Conservation (phyloP, 2,113 vertebrate species). For the Ptyas mucosa region DNA sequence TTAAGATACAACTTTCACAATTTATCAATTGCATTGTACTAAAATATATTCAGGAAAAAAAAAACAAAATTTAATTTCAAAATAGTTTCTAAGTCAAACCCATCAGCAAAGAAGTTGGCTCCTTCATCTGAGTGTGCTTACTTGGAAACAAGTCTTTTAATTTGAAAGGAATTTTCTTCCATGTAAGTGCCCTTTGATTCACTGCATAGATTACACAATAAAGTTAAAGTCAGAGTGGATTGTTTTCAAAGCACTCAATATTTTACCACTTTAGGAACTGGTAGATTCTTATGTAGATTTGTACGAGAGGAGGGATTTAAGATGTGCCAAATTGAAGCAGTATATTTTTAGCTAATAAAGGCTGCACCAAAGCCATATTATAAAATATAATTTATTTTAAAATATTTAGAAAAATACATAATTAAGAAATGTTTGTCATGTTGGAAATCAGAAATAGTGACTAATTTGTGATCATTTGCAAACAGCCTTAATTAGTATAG, state of each 20-base stretch:
- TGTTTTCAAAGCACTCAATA: conserved; percentile 21
- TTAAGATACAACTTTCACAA: conserved; percentile 60
- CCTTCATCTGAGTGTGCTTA: neutral
- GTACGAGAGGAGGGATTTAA: conserved; percentile 20
- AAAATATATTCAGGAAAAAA: conserved; percentile 40
- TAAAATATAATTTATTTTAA: conserved; percentile 20
- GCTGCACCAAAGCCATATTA: conserved; percentile 19
- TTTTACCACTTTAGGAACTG: conserved; percentile 21
- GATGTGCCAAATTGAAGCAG: conserved; percentile 33
- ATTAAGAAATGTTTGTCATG: conserved; percentile 18
- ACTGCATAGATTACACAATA: conserved; percentile 32
- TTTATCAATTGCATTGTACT: conserved; percentile 47
- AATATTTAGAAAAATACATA: conserved; percentile 38
- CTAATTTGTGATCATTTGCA: conserved; percentile 8
- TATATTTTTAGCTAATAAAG: conserved; percentile 23
- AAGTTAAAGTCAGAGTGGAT: conserved; percentile 29
- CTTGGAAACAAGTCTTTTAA: conserved; percentile 3
- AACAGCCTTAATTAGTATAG: conserved; percentile 20
- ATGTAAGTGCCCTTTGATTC: conserved; percentile 2
- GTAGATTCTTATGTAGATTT: neutral
- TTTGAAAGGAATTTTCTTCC: conserved; percentile 4
- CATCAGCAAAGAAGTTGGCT: conserved; percentile 20
- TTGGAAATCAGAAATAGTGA: conserved; percentile 15
- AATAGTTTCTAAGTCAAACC: conserved; percentile 33
- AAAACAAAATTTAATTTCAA: conserved; percentile 15